Evolutionary conservation across 2,888 invertebrate genomes (phyloP).

Genomic region (Hemithea aestivaria): DNA sequence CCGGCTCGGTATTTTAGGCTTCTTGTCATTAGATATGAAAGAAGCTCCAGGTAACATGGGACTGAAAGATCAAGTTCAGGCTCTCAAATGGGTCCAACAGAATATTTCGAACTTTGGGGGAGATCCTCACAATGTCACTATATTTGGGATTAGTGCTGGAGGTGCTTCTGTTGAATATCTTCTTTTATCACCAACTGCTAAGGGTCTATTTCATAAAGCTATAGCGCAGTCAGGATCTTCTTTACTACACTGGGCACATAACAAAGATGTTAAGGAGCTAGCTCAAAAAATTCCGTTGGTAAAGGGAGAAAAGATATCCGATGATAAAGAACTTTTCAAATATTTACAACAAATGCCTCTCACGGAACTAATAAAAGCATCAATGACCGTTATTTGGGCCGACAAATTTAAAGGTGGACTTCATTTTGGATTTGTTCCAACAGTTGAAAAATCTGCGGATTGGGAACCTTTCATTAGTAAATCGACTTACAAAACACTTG

Average conservation of each 20-base stretch:
- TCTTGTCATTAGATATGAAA: slow-evolving; percentile 56
- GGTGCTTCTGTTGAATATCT: slow-evolving; percentile 68
- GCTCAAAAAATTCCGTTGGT: slow-evolving; percentile 48
- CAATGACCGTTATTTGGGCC: slow-evolving; percentile 41
- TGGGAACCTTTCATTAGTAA: slow-evolving; percentile 67
- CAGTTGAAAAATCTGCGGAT: slow-evolving; percentile 56
- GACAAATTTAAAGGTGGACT: slow-evolving; percentile 53
- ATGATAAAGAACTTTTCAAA: slow-evolving; percentile 46
- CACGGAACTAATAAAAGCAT: slow-evolving; percentile 48
- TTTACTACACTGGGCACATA: slow-evolving; percentile 68
- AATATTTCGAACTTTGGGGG: slow-evolving; percentile 73
- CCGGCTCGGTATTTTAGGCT: slow-evolving; percentile 67
- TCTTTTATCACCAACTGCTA: slow-evolving; percentile 59
- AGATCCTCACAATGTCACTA: slow-evolving; percentile 67
- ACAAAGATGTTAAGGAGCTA: slow-evolving; percentile 44
- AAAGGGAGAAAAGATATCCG: slow-evolving; percentile 37
- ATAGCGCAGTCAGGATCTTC: slow-evolving; percentile 77
- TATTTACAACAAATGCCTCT: slow-evolving; percentile 49
- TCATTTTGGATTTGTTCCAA: slow-evolving; percentile 72
- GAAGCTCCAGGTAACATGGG: slow-evolving; percentile 74
- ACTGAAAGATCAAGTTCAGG: slow-evolving; percentile 72
- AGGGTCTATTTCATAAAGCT: slow-evolving; percentile 74
- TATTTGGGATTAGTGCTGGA: slow-evolving; percentile 77
- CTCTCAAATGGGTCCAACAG: slow-evolving; percentile 71
- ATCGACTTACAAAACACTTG: slow-evolving; percentile 54